phyloP scores from a whole-genome alignment of 2,888 invertebrate species.

The Dione juno region DNA sequence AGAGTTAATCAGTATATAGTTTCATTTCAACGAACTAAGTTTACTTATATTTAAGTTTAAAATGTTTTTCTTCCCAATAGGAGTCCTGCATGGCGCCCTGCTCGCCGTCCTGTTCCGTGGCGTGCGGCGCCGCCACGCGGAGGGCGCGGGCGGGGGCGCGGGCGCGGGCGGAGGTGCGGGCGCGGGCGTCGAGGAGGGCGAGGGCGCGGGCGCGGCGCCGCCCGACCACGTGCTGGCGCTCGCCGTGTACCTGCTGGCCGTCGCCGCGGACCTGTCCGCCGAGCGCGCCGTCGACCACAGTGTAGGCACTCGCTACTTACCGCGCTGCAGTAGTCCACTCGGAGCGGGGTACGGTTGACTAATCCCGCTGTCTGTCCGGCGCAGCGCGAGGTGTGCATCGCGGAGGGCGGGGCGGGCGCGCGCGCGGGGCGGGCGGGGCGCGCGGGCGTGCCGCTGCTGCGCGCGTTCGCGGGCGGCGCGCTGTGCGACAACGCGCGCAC shows the following conservation, averaged over 20 bases:
- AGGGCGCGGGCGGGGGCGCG: constrained; percentile 78
- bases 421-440: constrained; percentile 42
- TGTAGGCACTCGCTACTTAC: constrained; percentile 48
- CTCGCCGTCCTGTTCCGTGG: constrained; percentile 93
- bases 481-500: constrained; percentile 90
- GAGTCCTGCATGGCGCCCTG: constrained; percentile 83
- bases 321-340: no score
- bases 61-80: no score
- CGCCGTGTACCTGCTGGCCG: constrained; percentile 93
- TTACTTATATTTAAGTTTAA: no score
- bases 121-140: constrained; percentile 82
- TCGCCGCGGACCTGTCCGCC: constrained; percentile 85
- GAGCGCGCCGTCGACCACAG: constrained; percentile 57
- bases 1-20: no score
- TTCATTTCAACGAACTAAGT: no score
- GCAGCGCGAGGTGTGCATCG: constrained; percentile 59
- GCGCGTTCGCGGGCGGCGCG: constrained; percentile 89
- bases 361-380: no score
- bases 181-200: constrained; percentile 81
- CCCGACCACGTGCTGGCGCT: constrained; percentile 95
- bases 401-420: constrained; percentile 48
- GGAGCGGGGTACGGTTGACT: no score
- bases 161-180: constrained; percentile 84
- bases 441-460: constrained; percentile 68
- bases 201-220: constrained; percentile 76